Percentiles rank a stretch among this genome's conserved stretches.
Conservation (phyloP, 2,113 vertebrate species). For the Serilophus lunatus region DNA sequence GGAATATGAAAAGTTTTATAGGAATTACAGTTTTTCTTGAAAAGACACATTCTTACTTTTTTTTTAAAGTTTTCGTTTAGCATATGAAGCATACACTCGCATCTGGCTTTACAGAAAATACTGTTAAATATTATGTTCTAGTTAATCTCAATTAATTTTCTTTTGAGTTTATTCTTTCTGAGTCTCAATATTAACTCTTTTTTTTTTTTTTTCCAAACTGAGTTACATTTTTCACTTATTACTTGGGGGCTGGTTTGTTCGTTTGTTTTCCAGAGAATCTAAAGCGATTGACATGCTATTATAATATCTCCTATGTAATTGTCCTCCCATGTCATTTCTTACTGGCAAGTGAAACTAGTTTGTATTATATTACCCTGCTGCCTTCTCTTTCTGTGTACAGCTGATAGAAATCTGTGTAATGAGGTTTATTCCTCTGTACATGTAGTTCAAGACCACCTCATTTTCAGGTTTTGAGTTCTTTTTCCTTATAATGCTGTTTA, state of each 20-base stretch:
- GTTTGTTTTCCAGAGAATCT: neutral
- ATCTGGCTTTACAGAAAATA: neutral
- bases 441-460: neutral
- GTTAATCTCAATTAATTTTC: neutral
- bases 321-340: neutral
- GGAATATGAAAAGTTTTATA: neutral
- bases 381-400: neutral
- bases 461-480: neutral
- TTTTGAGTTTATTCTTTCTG: neutral
- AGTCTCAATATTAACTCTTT: neutral
- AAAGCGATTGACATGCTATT: neutral
- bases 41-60: neutral
- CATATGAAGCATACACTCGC: neutral
- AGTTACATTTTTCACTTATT: neutral
- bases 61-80: neutral
- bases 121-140: neutral
- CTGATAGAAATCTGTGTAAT: neutral
- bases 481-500: neutral
- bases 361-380: accelerated
- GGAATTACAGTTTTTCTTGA: neutral
- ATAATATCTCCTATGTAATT: neutral
- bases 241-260: neutral
- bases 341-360: neutral
- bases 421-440: neutral
- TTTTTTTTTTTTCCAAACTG: too few relatives aligned